phyloP scores from a whole-genome alignment of 2,888 invertebrate genomes.

The Branchipolynoe longqiensis region DNA sequence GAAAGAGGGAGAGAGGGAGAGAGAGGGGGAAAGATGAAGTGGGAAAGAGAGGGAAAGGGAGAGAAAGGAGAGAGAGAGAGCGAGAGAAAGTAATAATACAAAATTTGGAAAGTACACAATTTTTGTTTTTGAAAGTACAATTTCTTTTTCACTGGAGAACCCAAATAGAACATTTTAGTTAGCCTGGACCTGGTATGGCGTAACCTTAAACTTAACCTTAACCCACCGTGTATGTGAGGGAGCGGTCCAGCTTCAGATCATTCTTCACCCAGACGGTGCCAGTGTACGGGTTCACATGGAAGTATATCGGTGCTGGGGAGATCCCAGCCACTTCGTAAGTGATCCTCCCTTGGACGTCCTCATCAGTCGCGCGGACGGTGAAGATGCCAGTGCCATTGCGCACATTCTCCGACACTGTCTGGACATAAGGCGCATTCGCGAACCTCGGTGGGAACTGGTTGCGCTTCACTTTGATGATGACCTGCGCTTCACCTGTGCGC shows the following conservation, averaged over 20 bases:
- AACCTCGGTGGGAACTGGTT: conserved; percentile 67
- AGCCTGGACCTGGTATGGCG: no score
- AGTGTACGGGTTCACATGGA: conserved; percentile 68
- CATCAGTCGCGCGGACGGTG: conserved; percentile 70
- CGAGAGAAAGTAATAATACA: no score
- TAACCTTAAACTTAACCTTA: no score
- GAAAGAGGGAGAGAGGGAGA: no score
- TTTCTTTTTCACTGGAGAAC: no score
- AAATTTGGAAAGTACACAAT: no score
- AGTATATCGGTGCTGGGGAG: conserved; percentile 70
- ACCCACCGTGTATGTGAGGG: conserved; percentile 72
- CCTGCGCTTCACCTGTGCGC: conserved; percentile 60
- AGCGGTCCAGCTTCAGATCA: conserved; percentile 70
- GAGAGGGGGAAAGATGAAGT: no score
- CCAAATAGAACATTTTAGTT: no score
- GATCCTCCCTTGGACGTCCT: conserved; percentile 68
- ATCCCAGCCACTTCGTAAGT: conserved; percentile 65
- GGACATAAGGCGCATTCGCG: conserved; percentile 65
- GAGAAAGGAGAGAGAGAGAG: no score
- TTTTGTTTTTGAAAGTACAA: no score
- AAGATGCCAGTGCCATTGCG: conserved; percentile 66
- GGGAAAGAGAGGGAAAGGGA: no score
- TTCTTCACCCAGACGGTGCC: conserved; percentile 67
- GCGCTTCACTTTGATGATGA: conserved; percentile 62
- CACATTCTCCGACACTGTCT: conserved; percentile 69